Conservation (phyloP, 2,888 invertebrate species). For the Agriopis leucophaearia region DNA sequence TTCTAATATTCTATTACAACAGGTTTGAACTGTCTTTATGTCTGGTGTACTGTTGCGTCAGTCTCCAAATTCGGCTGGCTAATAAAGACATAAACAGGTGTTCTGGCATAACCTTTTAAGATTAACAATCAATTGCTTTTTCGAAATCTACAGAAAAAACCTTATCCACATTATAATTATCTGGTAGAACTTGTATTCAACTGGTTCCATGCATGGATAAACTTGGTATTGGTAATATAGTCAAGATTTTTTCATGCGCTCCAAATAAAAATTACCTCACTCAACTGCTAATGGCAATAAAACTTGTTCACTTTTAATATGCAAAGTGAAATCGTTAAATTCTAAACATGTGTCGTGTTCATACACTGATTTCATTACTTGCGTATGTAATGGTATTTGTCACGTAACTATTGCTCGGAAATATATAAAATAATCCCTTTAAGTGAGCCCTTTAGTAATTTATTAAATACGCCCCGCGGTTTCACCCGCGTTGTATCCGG, state of each 20-base stretch:
- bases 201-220: slow-evolving; percentile 17
- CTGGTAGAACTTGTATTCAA: slow-evolving; percentile 25
- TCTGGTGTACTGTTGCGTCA: slow-evolving; percentile 11
- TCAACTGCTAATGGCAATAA: slow-evolving; percentile 22
- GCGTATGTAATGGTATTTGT: slow-evolving; percentile 40
- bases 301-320: slow-evolving; percentile 29
- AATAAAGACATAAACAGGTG: slow-evolving; percentile 27
- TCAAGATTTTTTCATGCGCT: slow-evolving; percentile 15
- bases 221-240: slow-evolving; percentile 9
- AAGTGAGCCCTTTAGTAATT: slow-evolving; percentile 37
- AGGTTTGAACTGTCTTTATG: slow-evolving; percentile 20
- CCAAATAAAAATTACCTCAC: slow-evolving; percentile 30
- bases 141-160: slow-evolving; percentile 5
- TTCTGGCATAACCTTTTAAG: slow-evolving; percentile 24
- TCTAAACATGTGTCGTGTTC: slow-evolving; percentile 38
- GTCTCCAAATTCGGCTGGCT: slow-evolving; percentile 5
- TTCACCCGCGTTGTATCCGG: no score
- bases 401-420: slow-evolving; percentile 39
- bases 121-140: slow-evolving; percentile 17
- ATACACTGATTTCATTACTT: slow-evolving; percentile 42
- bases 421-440: slow-evolving; percentile 34
- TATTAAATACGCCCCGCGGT: slow-evolving; percentile 15
- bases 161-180: slow-evolving; percentile 3
- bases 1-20: slow-evolving; percentile 46
- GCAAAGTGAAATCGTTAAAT: slow-evolving; percentile 36